phyloP scores from a whole-genome alignment of 2,797 vertebrate species.

The Micrastur ruficollis region DNA sequence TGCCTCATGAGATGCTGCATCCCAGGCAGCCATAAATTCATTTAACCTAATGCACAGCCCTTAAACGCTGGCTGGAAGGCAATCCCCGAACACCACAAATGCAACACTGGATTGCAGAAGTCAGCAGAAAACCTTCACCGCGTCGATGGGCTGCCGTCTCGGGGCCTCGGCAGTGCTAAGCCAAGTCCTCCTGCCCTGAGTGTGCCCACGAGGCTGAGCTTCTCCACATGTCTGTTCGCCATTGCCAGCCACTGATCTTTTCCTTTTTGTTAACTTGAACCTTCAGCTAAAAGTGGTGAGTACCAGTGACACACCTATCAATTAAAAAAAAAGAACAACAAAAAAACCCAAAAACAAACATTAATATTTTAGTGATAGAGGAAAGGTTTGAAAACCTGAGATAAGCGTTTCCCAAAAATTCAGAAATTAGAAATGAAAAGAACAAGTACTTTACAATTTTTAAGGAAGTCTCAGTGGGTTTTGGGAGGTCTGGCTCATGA shows the following conservation, averaged over 20 bases:
- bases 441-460: neutral
- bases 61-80: neutral
- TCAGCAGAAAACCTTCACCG: neutral
- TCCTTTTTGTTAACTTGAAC: neutral
- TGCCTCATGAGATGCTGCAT: neutral
- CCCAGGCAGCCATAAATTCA: neutral
- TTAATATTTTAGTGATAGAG: neutral
- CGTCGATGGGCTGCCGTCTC: neutral
- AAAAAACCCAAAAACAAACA: neutral
- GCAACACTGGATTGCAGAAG: neutral
- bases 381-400: neutral
- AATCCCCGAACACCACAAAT: neutral
- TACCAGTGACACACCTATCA: neutral
- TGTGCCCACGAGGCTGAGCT: neutral
- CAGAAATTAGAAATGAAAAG: neutral
- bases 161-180: neutral
- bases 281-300: neutral
- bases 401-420: neutral
- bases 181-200: neutral
- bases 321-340: neutral
- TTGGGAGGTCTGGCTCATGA: neutral
- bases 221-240: neutral
- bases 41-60: neutral
- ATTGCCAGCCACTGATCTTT: neutral
- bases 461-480: neutral